Percentiles rank a stretch among this genome's conserved stretches.
phyloP scores from a whole-genome alignment of 2,797 vertebrate genomes.

The Gobio occitaniae region DNA sequence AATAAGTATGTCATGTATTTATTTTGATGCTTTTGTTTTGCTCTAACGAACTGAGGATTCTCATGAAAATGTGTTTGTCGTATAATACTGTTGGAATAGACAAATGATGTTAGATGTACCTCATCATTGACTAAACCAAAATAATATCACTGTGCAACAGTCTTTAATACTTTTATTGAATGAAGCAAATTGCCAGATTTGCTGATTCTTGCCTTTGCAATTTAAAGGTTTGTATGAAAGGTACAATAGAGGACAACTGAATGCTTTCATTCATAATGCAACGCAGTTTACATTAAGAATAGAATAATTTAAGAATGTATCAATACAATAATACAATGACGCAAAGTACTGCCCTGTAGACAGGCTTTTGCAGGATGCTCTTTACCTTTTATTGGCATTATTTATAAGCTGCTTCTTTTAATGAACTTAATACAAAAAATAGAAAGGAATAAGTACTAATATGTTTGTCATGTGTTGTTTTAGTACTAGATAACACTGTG shows the following conservation, averaged over 20 bases:
- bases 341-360: slow-evolving; percentile 58
- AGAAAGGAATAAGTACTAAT: background rate
- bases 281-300: slow-evolving; percentile 42
- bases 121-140: slow-evolving; percentile 68
- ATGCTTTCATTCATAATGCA: slow-evolving; percentile 64
- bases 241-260: slow-evolving; percentile 58
- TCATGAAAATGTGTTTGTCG: slow-evolving; percentile 57
- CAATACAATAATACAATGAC: slow-evolving; percentile 45
- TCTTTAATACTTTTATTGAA: slow-evolving; percentile 53
- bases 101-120: slow-evolving; percentile 23
- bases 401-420: slow-evolving; percentile 54
- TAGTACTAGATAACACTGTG: slow-evolving; percentile 48
- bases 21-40: slow-evolving; percentile 32
- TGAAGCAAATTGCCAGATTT: slow-evolving; percentile 52
- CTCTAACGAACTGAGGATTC: slow-evolving; percentile 37
- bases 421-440: background rate
- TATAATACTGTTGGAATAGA: slow-evolving; percentile 25
- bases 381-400: slow-evolving; percentile 63
- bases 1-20: slow-evolving; percentile 39
- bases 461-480: slow-evolving; percentile 25
- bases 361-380: slow-evolving; percentile 52
- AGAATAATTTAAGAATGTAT: slow-evolving; percentile 47
- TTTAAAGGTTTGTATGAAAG: slow-evolving; percentile 7
- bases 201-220: slow-evolving; percentile 46
- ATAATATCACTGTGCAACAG: slow-evolving; percentile 70